Base-by-base conservation (phyloP, 2,113 vertebrate species). In the Planiliza haematocheilus region DNA sequence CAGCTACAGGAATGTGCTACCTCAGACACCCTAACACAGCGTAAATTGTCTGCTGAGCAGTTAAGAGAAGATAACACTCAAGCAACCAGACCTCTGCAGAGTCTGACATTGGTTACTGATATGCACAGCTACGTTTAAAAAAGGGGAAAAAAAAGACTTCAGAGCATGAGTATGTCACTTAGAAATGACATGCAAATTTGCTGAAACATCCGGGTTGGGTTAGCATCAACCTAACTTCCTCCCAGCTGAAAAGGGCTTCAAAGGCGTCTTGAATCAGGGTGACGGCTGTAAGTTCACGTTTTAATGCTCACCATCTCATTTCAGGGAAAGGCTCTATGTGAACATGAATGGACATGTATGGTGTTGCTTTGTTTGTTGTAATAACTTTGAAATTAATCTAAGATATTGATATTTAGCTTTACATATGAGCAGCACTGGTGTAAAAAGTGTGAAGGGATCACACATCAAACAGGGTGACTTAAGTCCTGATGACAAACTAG, bases 131-230 rank as follows among this genome's bases (percentile, higher is more conserved):
- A 37, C 24, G 24, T 30, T n/a, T 30, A 36, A 42, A 8, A 50
- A 52, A 17, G 2, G 45, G n/a, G 16, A 52, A 34, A 36, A 46
- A 17, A 45, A n/a, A 17, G 45, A 65, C 13, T 10, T 10, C 16
- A 18, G 7, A 1, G 41, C 1, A 16, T 7, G 16, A 36, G 8
- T 17, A 3, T 49, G 60, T 46, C 69, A 41, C 75, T 82, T 65
- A 53, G 8, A n/a, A 53, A 20, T 37, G n/a, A 50, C 21, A 82
- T 69, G 82, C 66, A 86, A 74, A 79, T 71, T 4, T 63, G 55
- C 17, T 76, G 70, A 76, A 88, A 81, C 82, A 85, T 91, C 86
- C 86, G 75, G 85, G 68, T 56, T 75, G 36, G 21, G 62, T 80
- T 39, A 75, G 60, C 67, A 60, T 46, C 51, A 38, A 76, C 11